These are phyloP conservation scores for Chlorodrepanis virens DNA, from an alignment of 2,113 vertebrate species.

Conservation along the genomic window DNA sequence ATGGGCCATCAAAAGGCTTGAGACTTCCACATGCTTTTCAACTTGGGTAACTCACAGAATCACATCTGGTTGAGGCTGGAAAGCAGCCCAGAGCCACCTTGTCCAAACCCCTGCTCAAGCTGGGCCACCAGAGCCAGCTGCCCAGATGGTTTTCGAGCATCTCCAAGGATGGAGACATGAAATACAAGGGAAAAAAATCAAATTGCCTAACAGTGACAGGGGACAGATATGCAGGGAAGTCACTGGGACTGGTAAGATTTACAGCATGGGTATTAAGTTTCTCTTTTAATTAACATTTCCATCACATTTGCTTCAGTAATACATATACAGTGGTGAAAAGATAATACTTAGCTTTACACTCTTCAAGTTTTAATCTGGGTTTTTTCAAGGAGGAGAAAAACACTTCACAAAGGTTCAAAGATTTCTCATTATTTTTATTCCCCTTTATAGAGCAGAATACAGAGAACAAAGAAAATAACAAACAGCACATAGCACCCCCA, in stretches of 20 bases:
- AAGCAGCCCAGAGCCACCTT: neutral
- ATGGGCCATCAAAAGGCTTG: neutral
- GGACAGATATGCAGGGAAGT: neutral
- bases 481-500: neutral
- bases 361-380: neutral
- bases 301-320: neutral
- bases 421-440: neutral
- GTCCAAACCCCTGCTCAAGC: neutral
- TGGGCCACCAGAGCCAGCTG: neutral
- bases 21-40: neutral
- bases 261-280: neutral
- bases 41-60: neutral
- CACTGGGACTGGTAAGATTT: neutral
- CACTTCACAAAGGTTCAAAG: neutral
- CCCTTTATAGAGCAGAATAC: neutral
- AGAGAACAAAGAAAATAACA: neutral
- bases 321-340: rapidly evolving
- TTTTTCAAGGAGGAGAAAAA: neutral
- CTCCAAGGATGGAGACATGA: neutral
- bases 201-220: rapidly evolving
- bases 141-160: neutral
- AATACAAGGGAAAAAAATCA: neutral
- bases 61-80: neutral
- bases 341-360: neutral
- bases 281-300: neutral